Percentiles rank a stretch among this genome's conserved stretches.
phyloP scores from a whole-genome alignment of 2,113 vertebrate species.

The Mus spicilegus region DNA sequence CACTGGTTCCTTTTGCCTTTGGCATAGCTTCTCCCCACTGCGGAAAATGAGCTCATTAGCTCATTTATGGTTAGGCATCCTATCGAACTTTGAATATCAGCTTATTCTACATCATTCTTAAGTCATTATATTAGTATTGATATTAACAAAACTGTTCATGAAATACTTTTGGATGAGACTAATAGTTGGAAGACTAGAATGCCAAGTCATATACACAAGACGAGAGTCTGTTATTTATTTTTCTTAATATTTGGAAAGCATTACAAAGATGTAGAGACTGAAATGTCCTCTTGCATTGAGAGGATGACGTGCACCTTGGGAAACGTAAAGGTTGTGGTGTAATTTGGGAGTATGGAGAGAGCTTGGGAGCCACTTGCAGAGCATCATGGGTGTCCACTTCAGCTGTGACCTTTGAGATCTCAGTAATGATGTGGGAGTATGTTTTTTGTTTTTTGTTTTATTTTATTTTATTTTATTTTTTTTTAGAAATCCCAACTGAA shows the following conservation, averaged over 20 bases:
- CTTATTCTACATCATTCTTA: not conserved
- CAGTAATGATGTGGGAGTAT: conserved; percentile 16
- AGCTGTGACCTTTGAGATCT: conserved; percentile 46
- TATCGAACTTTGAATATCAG: not conserved
- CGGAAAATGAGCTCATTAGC: not conserved
- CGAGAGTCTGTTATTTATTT: conserved; percentile 7
- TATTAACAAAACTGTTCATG: not conserved
- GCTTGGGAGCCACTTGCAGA: not conserved
- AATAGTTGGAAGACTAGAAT: conserved; percentile 29
- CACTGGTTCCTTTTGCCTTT: not conserved
- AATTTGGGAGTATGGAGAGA: not conserved
- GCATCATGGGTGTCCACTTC: conserved; percentile 28
- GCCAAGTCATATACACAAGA: not conserved
- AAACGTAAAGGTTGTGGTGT: not conserved
- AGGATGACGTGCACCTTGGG: not conserved
- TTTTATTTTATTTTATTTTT: not conserved
- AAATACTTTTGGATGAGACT: not conserved
- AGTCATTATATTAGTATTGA: not conserved
- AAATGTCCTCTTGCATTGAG: not conserved
- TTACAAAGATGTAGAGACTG: not conserved
- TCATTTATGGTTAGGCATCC: not conserved
- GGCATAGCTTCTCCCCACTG: not conserved
- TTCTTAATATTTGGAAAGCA: not conserved
- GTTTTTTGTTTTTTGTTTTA: too few species aligned
- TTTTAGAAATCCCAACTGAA: conserved; percentile 21